Percentiles rank a stretch among this genome's conserved stretches.
phyloP scores from a whole-genome alignment of 1,140 invertebrate genomes.

The Sycophila sp. region DNA sequence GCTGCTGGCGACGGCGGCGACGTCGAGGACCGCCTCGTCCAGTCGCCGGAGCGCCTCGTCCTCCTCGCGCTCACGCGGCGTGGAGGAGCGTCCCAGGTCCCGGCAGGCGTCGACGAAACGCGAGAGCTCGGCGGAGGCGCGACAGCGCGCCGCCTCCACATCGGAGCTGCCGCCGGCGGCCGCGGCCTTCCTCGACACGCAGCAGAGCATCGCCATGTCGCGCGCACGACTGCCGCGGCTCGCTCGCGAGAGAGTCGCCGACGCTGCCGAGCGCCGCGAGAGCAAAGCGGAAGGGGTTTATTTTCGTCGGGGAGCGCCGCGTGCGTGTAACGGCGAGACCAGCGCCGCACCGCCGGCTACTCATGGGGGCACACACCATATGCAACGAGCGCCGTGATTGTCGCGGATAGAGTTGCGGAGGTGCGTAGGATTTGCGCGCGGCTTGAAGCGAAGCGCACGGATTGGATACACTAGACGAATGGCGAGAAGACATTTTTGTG shows the following conservation, averaged over 20 bases:
- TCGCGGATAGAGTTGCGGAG: no score
- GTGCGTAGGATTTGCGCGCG: no score
- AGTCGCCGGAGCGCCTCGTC: conserved; percentile 21
- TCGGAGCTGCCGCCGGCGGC: conserved; percentile 33
- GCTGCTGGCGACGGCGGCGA: conserved; percentile 25
- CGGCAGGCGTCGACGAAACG: conserved; percentile 23
- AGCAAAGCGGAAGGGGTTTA: conserved; percentile 41
- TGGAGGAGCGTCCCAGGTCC: not conserved
- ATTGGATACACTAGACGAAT: no score
- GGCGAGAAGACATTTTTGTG: no score
- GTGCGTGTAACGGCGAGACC: no score
- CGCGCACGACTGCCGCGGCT: not conserved
- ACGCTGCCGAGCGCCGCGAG: not conserved
- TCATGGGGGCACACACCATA: no score
- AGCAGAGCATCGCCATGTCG: conserved; percentile 54
- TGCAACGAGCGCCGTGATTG: no score
- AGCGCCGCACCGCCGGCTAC: not conserved
- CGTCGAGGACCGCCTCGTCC: conserved; percentile 32
- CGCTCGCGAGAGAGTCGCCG: not conserved
- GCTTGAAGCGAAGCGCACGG: no score
- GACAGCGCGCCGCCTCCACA: not conserved
- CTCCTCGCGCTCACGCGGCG: not conserved
- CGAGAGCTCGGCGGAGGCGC: conserved; percentile 13
- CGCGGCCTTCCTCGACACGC: conserved; percentile 53
- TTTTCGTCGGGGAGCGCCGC: no score